Evolutionary conservation across 2,797 vertebrate species (phyloP).

Genomic region (Adrianichthys oophorus): DNA sequence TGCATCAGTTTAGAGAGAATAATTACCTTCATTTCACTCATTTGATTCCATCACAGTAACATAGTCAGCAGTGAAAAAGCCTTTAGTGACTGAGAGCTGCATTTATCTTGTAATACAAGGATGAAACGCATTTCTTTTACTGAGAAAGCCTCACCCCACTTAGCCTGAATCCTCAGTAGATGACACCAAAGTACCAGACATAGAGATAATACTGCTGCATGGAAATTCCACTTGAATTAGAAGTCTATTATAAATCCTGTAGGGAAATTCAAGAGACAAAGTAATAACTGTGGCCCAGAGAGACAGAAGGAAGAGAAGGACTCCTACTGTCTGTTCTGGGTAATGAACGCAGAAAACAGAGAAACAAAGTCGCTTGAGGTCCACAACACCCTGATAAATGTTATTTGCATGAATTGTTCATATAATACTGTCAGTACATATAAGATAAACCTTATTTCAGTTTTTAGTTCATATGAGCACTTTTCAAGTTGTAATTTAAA

Average conservation of each 20-base stretch:
- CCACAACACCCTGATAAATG: conserved; percentile 3
- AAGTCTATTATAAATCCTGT: conserved; percentile 44
- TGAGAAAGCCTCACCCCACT: conserved; percentile 12
- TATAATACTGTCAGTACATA: conserved; percentile 24
- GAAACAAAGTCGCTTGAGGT: neutral
- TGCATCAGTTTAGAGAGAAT: conserved; percentile 19
- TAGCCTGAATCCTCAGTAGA: conserved; percentile 26
- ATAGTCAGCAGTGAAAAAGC: conserved; percentile 23
- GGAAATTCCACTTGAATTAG: conserved; percentile 46
- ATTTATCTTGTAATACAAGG: conserved; percentile 9
- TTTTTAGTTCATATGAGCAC: conserved; percentile 7
- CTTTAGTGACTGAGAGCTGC: conserved; percentile 8
- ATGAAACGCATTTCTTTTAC: conserved; percentile 11
- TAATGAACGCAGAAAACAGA: conserved; percentile 27
- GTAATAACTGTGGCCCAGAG: conserved; percentile 31
- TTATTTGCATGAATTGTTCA: conserved; percentile 13
- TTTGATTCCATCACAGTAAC: conserved; percentile 8
- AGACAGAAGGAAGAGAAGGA: conserved; percentile 35
- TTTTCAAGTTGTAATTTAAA: conserved; percentile 15
- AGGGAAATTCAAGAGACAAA: conserved; percentile 34
- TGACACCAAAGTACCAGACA: conserved; percentile 10
- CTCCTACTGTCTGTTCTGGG: conserved; percentile 57
- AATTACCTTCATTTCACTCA: conserved; percentile 15
- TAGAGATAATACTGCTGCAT: conserved; percentile 35
- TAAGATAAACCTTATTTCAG: conserved; percentile 16